A percentile compares a stretch with the other conserved stretches of the same genome.
Evolutionary conservation across 2,888 invertebrate species (phyloP).

Genomic region (Alcis repandata): DNA sequence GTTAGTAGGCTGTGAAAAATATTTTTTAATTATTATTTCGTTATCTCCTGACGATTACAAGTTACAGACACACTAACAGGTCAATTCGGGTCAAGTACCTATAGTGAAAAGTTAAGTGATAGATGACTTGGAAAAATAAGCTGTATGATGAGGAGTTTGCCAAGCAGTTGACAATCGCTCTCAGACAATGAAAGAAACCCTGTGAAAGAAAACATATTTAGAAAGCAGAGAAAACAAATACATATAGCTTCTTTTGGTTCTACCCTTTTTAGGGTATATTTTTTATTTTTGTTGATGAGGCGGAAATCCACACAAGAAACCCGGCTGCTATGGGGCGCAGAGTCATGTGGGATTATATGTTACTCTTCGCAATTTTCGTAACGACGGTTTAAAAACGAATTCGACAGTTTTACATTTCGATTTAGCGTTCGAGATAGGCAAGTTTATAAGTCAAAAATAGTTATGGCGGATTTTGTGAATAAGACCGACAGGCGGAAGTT

Average conservation of each 20-base stretch:
- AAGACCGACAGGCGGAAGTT: too few relatives aligned
- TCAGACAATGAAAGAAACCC: constrained; percentile 22
- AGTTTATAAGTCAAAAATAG: too few relatives aligned
- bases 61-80: constrained; percentile 5
- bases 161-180: constrained; percentile 60
- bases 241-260: background rate
- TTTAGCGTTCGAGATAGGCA: too few relatives aligned
- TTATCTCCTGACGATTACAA: background rate
- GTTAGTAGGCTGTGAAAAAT: too few relatives aligned
- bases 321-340: too few relatives aligned
- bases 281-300: background rate
- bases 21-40: background rate
- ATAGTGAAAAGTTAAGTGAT: background rate
- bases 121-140: constrained; percentile 40
- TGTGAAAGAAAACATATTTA: constrained; percentile 28
- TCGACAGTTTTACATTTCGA: too few relatives aligned
- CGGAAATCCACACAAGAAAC: too few relatives aligned
- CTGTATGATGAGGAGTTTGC: constrained; percentile 58
- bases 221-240: constrained; percentile 24
- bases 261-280: too few relatives aligned
- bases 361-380: too few relatives aligned
- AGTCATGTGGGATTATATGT: too few relatives aligned
- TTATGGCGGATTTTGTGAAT: too few relatives aligned
- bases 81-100: background rate
- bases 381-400: too few relatives aligned